phyloP scores from a whole-genome alignment of 2,113 vertebrate species.

The Pluvialis apricaria region DNA sequence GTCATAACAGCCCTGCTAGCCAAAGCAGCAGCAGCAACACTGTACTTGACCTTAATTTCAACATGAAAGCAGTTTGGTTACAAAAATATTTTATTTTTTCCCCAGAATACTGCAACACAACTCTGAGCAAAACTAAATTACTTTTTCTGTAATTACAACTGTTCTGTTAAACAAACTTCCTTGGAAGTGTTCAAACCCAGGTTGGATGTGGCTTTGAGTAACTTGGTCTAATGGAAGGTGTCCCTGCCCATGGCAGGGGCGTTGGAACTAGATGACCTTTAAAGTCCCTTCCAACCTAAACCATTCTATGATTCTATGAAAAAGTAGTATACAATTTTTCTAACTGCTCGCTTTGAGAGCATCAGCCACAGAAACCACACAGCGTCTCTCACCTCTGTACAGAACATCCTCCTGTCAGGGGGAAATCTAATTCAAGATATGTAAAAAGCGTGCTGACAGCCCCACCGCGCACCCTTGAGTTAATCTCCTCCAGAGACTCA shows the following conservation, averaged over 20 bases:
- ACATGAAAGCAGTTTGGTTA: background rate
- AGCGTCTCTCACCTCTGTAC: background rate
- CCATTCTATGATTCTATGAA: too few relatives aligned
- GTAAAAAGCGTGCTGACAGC: background rate
- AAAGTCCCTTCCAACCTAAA: too few relatives aligned
- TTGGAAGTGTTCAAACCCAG: too few relatives aligned
- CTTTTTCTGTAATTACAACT: background rate
- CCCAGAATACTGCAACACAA: background rate
- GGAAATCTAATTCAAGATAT: background rate
- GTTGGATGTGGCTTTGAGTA: too few relatives aligned
- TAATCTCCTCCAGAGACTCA: background rate
- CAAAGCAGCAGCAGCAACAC: background rate
- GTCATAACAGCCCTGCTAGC: background rate
- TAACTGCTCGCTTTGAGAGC: background rate
- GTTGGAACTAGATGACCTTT: too few relatives aligned
- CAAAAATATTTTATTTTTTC: background rate
- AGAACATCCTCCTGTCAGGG: background rate
- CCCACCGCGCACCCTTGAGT: background rate
- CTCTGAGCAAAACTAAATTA: background rate
- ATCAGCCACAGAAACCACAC: background rate
- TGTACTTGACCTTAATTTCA: background rate
- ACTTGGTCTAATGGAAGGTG: too few relatives aligned
- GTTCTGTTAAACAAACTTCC: background rate
- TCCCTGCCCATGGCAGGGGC: too few relatives aligned
- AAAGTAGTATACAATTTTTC: background rate